Base-by-base conservation (phyloP, 2,888 invertebrate genomes). In the Sarcophaga carnaria region DNA sequence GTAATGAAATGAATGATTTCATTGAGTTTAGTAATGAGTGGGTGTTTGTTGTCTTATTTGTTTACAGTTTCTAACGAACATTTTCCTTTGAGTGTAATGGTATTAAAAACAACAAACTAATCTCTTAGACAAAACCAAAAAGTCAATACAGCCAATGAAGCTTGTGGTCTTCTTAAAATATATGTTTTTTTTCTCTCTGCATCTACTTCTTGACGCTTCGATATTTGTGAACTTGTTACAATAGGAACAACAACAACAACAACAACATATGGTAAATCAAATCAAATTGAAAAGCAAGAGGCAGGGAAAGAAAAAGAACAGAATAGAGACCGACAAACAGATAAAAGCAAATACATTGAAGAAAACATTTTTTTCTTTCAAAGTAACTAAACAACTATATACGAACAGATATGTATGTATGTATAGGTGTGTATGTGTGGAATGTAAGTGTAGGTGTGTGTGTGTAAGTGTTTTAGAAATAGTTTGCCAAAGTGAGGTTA, bases 351-450 rank as follows among this genome's bases (percentile, higher is more conserved):
- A 63, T 20, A 17, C 62, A 47, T 64, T n/a, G 69, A 70, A 37
- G 45, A 75, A 59, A 49, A 74, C 67, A 77, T 84, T 79, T 14
- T 14, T 49, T 54, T 84, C 82, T 79, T 37, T 37, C 6, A 37
- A 74, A 81, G 82, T 81, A 87, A 79, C 84, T 84, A 84, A 87
- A 84, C 76, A 82, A 84, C 84, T 81, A 81, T 72, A 84, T 84
- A 78, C 82, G 82, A 76, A 76, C 74, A 79, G 14, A 11, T 49
- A 14, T 14, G 14, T 54, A 17, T 54, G 49, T 49, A 14, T 10
- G 14, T 49, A 14, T 49, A 12, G 2, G 49, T 49, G 17, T 17
- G 72, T 80, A 76, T 3, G 17, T 54, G 14, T 17, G 4, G 0
- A 1, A 49, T 10, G 49, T 12, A 6, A 1, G 14, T 14, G 54